A percentile compares a stretch with the other conserved stretches of the same genome.
Conservation (phyloP, 2,113 vertebrate genomes). For the Gavialis gangeticus region DNA sequence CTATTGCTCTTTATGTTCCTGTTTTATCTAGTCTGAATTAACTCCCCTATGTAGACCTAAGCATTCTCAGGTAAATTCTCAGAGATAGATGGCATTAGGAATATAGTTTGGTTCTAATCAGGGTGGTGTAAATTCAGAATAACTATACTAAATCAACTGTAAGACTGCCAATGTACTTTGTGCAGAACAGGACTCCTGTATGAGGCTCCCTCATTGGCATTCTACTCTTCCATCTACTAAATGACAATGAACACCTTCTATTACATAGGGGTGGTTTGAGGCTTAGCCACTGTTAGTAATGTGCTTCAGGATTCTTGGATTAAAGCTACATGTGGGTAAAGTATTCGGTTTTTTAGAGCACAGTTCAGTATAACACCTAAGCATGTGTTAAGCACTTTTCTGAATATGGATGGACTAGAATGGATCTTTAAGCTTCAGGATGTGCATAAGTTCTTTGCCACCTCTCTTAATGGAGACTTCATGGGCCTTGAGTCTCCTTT, state of each 20-base stretch:
- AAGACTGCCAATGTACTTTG: neutral
- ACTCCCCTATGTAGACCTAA: neutral
- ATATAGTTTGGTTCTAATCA: neutral
- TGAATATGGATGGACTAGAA: neutral
- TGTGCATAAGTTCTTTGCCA: neutral
- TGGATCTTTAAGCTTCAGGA: neutral
- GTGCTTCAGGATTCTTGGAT: neutral
- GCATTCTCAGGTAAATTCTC: neutral
- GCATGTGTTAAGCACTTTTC: neutral
- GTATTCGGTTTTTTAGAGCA: neutral
- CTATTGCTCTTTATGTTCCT: neutral
- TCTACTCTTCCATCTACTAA: slow-evolving; percentile 3
- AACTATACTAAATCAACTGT: neutral
- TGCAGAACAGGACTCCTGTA: neutral
- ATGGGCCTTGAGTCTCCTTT: neutral
- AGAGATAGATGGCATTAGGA: neutral
- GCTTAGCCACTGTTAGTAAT: neutral
- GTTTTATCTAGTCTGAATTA: neutral
- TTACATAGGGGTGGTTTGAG: neutral
- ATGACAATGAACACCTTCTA: neutral
- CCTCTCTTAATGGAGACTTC: neutral
- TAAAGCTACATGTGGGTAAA: neutral
- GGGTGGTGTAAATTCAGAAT: neutral
- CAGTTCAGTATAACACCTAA: neutral
- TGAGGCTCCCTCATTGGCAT: neutral